A percentile compares a stretch with the other conserved stretches of the same genome.
phyloP scores from a whole-genome alignment of 2,797 vertebrate species.

The Ctenochaetus hawaiiensis region DNA sequence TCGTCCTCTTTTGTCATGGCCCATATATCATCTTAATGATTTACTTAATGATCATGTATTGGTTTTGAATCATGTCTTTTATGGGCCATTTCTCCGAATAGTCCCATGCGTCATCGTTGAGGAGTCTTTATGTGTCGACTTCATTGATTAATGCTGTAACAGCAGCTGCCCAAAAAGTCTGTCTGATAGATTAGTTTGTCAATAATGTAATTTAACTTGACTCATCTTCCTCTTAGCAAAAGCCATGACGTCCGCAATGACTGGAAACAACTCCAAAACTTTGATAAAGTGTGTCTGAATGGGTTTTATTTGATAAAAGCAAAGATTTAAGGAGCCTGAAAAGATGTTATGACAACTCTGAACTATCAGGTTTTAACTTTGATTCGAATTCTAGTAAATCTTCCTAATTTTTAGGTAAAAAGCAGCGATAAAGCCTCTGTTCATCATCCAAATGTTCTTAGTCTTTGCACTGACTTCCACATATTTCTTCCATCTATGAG shows the following conservation, averaged over 20 bases:
- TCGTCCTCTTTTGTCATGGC: slow-evolving; percentile 22
- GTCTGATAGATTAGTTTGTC: slow-evolving; percentile 11
- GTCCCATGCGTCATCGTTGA: slow-evolving; percentile 19
- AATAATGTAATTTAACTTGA: neutral
- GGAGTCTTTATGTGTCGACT: neutral
- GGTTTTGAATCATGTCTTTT: slow-evolving; percentile 33
- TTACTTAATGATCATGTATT: slow-evolving; percentile 44
- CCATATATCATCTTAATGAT: slow-evolving; percentile 57
- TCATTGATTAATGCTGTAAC: slow-evolving; percentile 29
- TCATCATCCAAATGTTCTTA: neutral
- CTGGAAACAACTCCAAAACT: neutral
- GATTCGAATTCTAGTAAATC: neutral
- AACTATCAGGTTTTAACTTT: neutral
- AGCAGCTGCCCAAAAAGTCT: slow-evolving; percentile 11
- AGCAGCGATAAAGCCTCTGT: neutral
- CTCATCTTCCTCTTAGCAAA: neutral
- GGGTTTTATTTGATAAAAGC: neutral
- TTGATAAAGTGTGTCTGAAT: neutral
- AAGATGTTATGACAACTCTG: neutral
- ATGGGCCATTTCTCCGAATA: slow-evolving; percentile 34
- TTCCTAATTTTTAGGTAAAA: neutral
- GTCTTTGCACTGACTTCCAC: neutral
- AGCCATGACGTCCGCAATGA: neutral
- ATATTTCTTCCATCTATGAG: neutral
- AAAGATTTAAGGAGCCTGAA: neutral